Evolutionary conservation across 1,140 invertebrate genomes (phyloP), one percentile per base, ranked within the genome.

Genomic region (Drosophila albomicans): DNA sequence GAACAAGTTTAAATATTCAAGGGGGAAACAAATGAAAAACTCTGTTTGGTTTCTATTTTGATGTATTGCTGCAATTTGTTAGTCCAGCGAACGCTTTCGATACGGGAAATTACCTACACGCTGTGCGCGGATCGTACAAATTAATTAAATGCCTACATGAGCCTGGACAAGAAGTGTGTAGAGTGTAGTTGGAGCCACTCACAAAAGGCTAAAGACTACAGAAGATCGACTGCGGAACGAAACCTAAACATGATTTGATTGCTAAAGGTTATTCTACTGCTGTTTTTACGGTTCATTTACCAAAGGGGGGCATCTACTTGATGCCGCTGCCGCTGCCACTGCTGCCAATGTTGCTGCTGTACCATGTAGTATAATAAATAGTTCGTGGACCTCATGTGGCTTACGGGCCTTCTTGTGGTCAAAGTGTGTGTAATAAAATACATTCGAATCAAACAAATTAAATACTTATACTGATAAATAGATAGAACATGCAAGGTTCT

Each of bases 51-150:
- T 62, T 52, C 66, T 75, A 71, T 75, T 75, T 87, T 86, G 82
- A 86, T 86, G 80, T 82, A 86, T 88, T 64, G 70, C 79, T 43
- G 84, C 84, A 82, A 86, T 86, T 86, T 86, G 84, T 86, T 82
- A 70, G 81, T 46, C 56, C 56, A 45, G 62, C 58, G 72, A 84
- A 76, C 68, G 70, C 82, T 79, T 68, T 82, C 79, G 82, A 86
- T 86, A 82, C 84, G 82, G 82, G 84, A 88, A 79, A 88, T 79
- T 86, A 79, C 62, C 84, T 71, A 77, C 82, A 86, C 67, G 84
- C 82, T 86, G 82, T 73, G 84, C 63, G 68, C 64, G 62, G 79
- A 87, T 88, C 76, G 78, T 79, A 86, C 82, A 86, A 86, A 86
- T 86, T 86, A 86, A 86, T 86, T 86, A 88, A 81, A 65, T 77